Evolutionary conservation across 2,888 invertebrate species (phyloP).

Genomic region (Heliconius hortense): DNA sequence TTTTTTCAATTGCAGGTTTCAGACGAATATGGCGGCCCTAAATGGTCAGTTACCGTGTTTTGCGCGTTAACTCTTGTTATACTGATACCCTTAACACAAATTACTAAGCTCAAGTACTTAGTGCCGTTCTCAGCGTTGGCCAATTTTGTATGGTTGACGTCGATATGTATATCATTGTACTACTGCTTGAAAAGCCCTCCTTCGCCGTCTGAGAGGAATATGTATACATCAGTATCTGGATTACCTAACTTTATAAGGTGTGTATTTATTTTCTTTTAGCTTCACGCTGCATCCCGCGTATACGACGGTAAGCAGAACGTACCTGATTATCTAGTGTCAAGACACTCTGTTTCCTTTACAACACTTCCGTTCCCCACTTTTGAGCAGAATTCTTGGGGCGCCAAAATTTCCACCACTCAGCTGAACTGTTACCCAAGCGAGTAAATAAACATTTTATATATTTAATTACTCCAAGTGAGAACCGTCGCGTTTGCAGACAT

Average conservation of each 20-base stretch:
- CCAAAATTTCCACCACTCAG: too few species aligned
- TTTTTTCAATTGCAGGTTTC: conserved; percentile 73
- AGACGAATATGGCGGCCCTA: conserved; percentile 72
- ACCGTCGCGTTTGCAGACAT: too few species aligned
- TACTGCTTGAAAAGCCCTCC: conserved; percentile 86
- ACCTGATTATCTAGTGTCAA: not conserved
- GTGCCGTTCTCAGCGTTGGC: conserved; percentile 95
- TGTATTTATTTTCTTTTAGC: conserved; percentile 27
- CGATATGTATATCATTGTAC: conserved; percentile 91
- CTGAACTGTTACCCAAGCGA: not conserved
- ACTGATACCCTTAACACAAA: conserved; percentile 86
- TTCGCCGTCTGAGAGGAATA: conserved; percentile 62
- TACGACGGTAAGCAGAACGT: not conserved
- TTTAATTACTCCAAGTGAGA: too few species aligned
- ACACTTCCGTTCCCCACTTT: too few species aligned
- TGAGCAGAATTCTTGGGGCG: too few species aligned
- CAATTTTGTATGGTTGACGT: conserved; percentile 89
- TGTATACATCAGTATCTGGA: conserved; percentile 79
- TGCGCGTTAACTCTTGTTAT: conserved; percentile 86
- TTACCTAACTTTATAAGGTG: conserved; percentile 93
- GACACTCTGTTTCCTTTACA: too few species aligned
- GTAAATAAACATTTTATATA: not conserved
- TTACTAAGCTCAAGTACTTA: conserved; percentile 90
- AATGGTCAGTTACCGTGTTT: conserved; percentile 83
- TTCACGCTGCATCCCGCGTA: not conserved